Percentiles rank a stretch among this genome's conserved stretches.
Evolutionary conservation across 2,797 vertebrate genomes (phyloP).

Genomic region (Pseudopleuronectes americanus): DNA sequence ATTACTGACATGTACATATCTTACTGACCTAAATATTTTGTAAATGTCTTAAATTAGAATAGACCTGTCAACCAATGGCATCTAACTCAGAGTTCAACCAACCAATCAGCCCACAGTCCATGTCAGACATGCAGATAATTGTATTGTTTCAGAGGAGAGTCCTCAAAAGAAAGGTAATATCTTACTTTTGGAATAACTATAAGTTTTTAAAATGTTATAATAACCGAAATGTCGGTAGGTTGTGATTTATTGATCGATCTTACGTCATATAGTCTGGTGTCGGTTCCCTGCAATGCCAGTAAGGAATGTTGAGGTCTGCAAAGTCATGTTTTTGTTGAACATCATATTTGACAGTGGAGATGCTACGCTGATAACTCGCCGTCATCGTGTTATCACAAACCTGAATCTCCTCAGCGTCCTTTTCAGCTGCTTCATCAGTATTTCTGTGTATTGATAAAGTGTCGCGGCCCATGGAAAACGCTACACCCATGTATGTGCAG

Average conservation of each 20-base stretch:
- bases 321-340: slow-evolving; percentile 19
- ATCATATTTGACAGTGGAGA: slow-evolving; percentile 43
- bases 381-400: not conserved
- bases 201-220: too few species aligned
- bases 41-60: slow-evolving; percentile 24
- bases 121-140: not conserved
- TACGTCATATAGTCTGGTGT: too few species aligned
- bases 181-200: too few species aligned
- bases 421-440: too few species aligned
- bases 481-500: slow-evolving; percentile 29
- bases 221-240: too few species aligned
- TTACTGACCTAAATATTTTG: slow-evolving; percentile 17
- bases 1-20: not conserved
- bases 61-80: not conserved
- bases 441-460: not conserved
- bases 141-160: not conserved
- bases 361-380: slow-evolving; percentile 29
- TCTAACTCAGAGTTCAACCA: too few species aligned
- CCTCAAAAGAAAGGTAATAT: too few species aligned
- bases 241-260: too few species aligned
- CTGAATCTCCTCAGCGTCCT: too few species aligned
- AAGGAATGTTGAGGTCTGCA: not conserved
- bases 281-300: too few species aligned
- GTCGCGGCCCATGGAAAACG: slow-evolving; percentile 20
- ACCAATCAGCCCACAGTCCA: not conserved